phyloP scores from a whole-genome alignment of 2,888 invertebrate species.

The Macaria notata region DNA sequence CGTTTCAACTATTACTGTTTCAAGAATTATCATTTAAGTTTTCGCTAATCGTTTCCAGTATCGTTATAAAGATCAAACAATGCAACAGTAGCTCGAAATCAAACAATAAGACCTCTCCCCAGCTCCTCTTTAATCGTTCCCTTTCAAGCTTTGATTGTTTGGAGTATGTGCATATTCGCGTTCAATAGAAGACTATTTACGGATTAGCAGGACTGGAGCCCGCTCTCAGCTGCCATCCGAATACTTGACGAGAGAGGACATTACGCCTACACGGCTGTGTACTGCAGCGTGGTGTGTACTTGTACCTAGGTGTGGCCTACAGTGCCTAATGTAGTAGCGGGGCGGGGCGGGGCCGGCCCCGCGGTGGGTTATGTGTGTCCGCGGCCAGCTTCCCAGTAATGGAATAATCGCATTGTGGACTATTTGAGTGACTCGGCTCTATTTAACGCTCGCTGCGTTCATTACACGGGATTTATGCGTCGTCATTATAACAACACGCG shows the following conservation, averaged over 20 bases:
- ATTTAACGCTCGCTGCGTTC: slow-evolving; percentile 74
- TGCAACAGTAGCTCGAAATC: slow-evolving; percentile 26
- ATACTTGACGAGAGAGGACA: slow-evolving; percentile 39
- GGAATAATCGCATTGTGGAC: slow-evolving; percentile 78
- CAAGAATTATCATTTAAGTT: no score
- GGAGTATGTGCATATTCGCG: slow-evolving; percentile 33
- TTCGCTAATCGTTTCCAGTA: no score
- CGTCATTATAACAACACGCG: slow-evolving; percentile 65
- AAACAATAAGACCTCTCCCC: slow-evolving; percentile 26
- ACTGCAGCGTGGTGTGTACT: slow-evolving; percentile 4
- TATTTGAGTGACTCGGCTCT: slow-evolving; percentile 73
- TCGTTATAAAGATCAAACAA: slow-evolving; percentile 21
- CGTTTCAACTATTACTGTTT: no score
- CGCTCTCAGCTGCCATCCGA: slow-evolving; percentile 34
- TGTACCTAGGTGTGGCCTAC: slow-evolving; percentile 17
- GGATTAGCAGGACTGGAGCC: slow-evolving; percentile 28
- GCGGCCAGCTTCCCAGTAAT: slow-evolving; percentile 61
- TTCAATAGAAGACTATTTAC: slow-evolving; percentile 31
- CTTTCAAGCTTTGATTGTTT: slow-evolving; percentile 32
- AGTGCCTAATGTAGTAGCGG: not conserved
- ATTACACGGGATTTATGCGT: slow-evolving; percentile 75
- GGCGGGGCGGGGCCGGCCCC: slow-evolving; percentile 32
- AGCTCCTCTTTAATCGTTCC: slow-evolving; percentile 29
- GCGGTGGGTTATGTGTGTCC: slow-evolving; percentile 36
- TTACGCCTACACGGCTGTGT: slow-evolving; percentile 23